Evolutionary conservation across 1,140 invertebrate species (phyloP).

Genomic region (Lepidotrigona ventralis): DNA sequence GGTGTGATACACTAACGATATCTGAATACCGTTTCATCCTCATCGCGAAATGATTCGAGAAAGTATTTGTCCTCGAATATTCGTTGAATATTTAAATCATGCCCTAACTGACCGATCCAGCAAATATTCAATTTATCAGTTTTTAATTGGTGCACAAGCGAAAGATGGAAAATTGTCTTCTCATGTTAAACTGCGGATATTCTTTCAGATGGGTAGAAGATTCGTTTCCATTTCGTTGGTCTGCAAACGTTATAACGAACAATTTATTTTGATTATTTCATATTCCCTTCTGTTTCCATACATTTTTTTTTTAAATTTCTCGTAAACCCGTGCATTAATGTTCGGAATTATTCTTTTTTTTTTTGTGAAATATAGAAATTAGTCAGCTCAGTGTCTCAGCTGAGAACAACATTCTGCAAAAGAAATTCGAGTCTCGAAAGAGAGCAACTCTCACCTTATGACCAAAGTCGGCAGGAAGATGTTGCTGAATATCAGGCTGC

Average conservation of each 20-base stretch:
- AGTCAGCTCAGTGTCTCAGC: no score
- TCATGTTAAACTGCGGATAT: neutral
- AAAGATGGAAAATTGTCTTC: neutral
- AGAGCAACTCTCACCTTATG: conserved; percentile 81
- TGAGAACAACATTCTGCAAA: no score
- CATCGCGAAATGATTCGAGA: neutral
- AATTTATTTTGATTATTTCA: no score
- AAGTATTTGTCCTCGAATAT: neutral
- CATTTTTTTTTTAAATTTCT: neutral
- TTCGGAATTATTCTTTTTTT: no score
- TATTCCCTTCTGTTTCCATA: neutral
- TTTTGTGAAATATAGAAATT: no score
- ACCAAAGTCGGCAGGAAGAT: conserved; percentile 88
- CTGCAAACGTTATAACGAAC: no score
- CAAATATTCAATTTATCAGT: neutral
- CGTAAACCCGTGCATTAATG: neutral
- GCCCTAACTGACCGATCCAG: neutral
- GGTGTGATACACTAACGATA: no score
- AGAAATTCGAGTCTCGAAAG: neutral
- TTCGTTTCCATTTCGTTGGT: no score
- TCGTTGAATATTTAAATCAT: neutral
- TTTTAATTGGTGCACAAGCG: neutral
- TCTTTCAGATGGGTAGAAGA: no score
- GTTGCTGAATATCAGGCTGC: conserved; percentile 89
- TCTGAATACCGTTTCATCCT: no score